Evolutionary conservation across 2,797 vertebrate genomes (phyloP), one percentile per base, ranked within the genome.

Genomic region (Holocentrus rufus): DNA sequence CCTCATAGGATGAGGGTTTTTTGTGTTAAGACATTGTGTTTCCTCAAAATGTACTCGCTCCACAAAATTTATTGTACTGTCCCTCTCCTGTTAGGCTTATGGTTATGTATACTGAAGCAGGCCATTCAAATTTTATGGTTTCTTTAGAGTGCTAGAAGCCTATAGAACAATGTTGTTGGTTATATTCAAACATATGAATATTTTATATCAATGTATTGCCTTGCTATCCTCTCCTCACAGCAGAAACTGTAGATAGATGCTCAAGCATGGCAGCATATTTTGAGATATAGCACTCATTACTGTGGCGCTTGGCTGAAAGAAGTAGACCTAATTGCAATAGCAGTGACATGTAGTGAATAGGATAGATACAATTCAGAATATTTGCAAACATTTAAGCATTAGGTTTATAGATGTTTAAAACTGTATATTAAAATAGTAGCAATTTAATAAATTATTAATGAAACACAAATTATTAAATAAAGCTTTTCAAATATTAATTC

Each of bases 1-100:
- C 77, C 81, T 92, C 89, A 85, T 84, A 85, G 86, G 88, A 82
- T 79, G 70, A 57, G 63, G 76, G 89, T 86, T 82, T 83, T 89
- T 87, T 77, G 55, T 77, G 55, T 76, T 54, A 39, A 65, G 69
- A 85, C 83, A 75, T 87, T 77, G 84, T 88, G 85, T 80, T 60
- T 55, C 59, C 69, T 42, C 76, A 75, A 87, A 87, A 82, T 82
- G 59, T 60, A 70, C 80, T 65, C 62, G 57, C 66, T 42, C 66
- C 72, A 34, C 75, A 75, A 65, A 72, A 83, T 62, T 66, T 25
- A 47, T 79, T 58, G 61, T 68, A 72, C 69, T 42, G 52, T 60
- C 79, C 71, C 75, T 86, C 80, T 86, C 83, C 68, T 81, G 69
- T 74, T 82, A 61, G 52, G 44, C 62, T 65, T 27, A 14, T 17